Base-by-base conservation (phyloP, 2,113 vertebrate genomes). In the Xiphophorus maculatus region DNA sequence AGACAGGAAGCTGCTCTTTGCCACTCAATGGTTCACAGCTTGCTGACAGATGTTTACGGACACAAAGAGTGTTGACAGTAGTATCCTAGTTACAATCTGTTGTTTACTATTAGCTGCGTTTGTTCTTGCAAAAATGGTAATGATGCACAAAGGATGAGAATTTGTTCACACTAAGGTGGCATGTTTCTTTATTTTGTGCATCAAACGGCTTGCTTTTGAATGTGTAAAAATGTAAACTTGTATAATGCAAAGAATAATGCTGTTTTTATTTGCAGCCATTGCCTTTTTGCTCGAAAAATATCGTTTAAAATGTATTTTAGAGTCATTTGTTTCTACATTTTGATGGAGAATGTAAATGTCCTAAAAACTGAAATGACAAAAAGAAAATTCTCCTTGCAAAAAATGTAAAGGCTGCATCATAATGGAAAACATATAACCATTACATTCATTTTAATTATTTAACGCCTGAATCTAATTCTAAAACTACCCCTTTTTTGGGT, bases 1-100 rank as follows among this genome's bases (percentile, higher is more conserved):
- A 74, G 17, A 68, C 76, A 80, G 84, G 89, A 90, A 86, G 27
- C 66, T 13, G n/a, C 15, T 33, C 30, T 75, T 33, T 65, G 71
- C 65, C 35, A 17, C 80, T 76, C 3, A 6, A 19, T 33, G 13
- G 2, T 48, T 51, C 30, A 22, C 58, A 69, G 71, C 44, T 15
- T 66, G 72, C 28, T 71, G 71, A 84, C 33, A 80, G 73, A 79
- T 25, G 29, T 79, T 64, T 6, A 75, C 29, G 60, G 27, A 28
- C 54, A 27, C 9, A 17, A 0, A 58, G 15, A 0, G 63, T n/a
- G 58, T 62, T 64, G 58, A 63, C 58, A 30, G 3, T 12, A 42
- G 62, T 29, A 71, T 65, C 61, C 32, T 37, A 27, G n/a, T 15
- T 66, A 64, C 17, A 64, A 58, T 40, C 13, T 4, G 61, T 14